Percentiles rank a stretch among this genome's conserved stretches.
Conservation (phyloP, 2,888 invertebrate genomes). For the Acrobasis suavella region DNA sequence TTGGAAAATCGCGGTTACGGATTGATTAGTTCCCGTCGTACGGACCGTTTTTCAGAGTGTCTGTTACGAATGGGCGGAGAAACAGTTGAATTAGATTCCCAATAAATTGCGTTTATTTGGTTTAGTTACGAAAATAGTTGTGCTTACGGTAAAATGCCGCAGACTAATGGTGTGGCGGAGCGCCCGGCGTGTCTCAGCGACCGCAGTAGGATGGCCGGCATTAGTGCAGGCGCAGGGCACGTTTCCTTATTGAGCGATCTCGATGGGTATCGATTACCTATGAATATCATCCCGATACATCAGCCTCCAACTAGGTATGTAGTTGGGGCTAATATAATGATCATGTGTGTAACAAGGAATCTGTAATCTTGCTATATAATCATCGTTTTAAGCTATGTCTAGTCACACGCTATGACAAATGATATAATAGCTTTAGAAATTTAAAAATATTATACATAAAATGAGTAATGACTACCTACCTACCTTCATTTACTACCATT, state of each 20-base stretch:
- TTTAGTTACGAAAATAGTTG: slow-evolving; percentile 28
- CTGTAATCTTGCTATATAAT: slow-evolving; percentile 13
- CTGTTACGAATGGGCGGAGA: slow-evolving; percentile 43
- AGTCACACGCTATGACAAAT: slow-evolving; percentile 1
- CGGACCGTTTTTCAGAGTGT: slow-evolving; percentile 36
- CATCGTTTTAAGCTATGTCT: neutral
- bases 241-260: slow-evolving; percentile 21
- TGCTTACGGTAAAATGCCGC: slow-evolving; percentile 24
- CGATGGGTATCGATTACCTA: slow-evolving; percentile 15
- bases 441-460: no score
- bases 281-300: slow-evolving; percentile 12
- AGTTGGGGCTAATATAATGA: slow-evolving; percentile 1
- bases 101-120: slow-evolving; percentile 38
- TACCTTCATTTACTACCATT: no score
- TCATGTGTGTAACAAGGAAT: neutral
- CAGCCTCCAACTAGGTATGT: slow-evolving; percentile 3
- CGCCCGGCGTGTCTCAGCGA: slow-evolving; percentile 28
- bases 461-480: no score
- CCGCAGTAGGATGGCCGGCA: slow-evolving; percentile 30
- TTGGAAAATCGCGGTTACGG: slow-evolving; percentile 41
- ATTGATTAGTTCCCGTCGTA: slow-evolving; percentile 34
- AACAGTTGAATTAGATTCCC: slow-evolving; percentile 37
- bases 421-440: neutral
- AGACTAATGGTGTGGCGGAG: slow-evolving; percentile 24
- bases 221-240: slow-evolving; percentile 6